Percentiles rank a stretch among this genome's conserved stretches.
Conservation (phyloP, 2,888 invertebrate genomes). For the Himalopsyche japonica region DNA sequence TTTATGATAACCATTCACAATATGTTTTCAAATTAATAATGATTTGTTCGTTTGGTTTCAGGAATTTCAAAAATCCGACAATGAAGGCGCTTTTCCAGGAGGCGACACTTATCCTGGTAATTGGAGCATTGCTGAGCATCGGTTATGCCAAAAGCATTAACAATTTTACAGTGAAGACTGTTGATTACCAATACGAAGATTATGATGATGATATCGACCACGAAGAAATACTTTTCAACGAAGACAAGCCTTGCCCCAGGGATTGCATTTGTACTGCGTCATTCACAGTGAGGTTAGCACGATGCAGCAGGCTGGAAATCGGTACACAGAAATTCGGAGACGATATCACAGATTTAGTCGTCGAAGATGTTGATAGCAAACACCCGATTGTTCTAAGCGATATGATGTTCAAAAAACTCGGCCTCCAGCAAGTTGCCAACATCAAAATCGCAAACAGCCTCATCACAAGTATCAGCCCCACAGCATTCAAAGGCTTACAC, state of each 20-base stretch:
- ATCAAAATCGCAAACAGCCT: conserved; percentile 72
- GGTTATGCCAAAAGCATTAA: conserved; percentile 38
- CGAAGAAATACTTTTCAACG: conserved; percentile 55
- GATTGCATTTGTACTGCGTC: conserved; percentile 66
- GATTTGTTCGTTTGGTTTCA: conserved; percentile 48
- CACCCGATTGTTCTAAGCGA: conserved; percentile 64
- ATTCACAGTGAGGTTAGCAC: conserved; percentile 65
- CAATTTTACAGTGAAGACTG: conserved; percentile 29
- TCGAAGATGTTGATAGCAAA: conserved; percentile 64
- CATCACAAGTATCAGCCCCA: conserved; percentile 67
- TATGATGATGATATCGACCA: conserved; percentile 58
- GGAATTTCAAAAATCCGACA: conserved; percentile 53
- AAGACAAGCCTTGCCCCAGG: conserved; percentile 63
- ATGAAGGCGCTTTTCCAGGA: conserved; percentile 59
- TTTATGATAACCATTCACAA: background rate
- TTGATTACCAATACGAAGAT: conserved; percentile 49
- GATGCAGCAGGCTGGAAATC: conserved; percentile 69
- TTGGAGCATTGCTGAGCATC: conserved; percentile 29
- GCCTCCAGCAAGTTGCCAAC: conserved; percentile 67
- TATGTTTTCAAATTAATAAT: background rate
- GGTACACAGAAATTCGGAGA: conserved; percentile 69
- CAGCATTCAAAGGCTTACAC: conserved; percentile 70
- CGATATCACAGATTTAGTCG: conserved; percentile 68
- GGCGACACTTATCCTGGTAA: conserved; percentile 57
- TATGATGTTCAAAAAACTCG: conserved; percentile 64